A percentile compares a stretch with the other conserved stretches of the same genome.
phyloP scores from a whole-genome alignment of 1,140 invertebrate species.

The Acromyrmex charruanus region DNA sequence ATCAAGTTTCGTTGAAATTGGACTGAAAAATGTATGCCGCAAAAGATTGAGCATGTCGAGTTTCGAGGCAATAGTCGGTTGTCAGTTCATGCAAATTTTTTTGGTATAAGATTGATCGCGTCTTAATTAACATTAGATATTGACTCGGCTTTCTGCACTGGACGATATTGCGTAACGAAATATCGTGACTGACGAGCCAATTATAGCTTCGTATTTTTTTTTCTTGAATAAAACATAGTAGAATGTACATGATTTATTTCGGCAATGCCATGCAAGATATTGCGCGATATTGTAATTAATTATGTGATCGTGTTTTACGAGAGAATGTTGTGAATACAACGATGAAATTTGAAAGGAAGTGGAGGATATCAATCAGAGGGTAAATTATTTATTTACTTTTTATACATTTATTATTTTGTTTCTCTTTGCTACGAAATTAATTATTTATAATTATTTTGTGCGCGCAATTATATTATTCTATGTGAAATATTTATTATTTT shows the following conservation, averaged over 20 bases:
- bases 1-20: too few relatives aligned
- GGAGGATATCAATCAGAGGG: neutral
- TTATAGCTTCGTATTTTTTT: neutral
- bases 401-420: neutral
- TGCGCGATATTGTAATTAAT: neutral
- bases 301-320: neutral
- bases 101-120: neutral
- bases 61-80: too few relatives aligned
- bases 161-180: neutral
- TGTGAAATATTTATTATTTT: slow-evolving; percentile 1
- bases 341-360: neutral
- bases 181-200: neutral
- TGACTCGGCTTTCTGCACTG: neutral
- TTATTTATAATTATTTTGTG: slow-evolving; percentile 15
- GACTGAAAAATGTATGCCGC: too few relatives aligned
- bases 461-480: neutral
- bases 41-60: too few relatives aligned
- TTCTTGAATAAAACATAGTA: neutral
- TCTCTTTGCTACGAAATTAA: neutral
- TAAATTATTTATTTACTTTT: neutral
- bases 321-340: neutral
- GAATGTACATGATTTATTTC: neutral
- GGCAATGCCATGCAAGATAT: too few relatives aligned
- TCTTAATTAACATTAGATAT: neutral
- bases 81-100: neutral